phyloP scores from a whole-genome alignment of 2,888 invertebrate genomes.

The Nebria salina region DNA sequence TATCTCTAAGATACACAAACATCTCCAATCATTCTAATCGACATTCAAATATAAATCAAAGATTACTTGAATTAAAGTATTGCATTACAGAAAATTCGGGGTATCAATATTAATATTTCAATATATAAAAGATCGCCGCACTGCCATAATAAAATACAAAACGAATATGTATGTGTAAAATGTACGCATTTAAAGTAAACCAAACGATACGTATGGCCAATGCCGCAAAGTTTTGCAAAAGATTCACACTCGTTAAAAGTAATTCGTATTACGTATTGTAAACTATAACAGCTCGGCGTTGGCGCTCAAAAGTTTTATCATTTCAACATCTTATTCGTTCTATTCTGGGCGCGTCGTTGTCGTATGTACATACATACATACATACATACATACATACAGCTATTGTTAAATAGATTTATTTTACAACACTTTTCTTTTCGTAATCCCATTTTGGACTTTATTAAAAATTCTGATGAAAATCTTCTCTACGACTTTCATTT shows the following conservation, averaged over 20 bases:
- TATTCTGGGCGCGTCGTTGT: not conserved
- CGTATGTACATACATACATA: not conserved
- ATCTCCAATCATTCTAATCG: too few species aligned
- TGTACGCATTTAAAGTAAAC: constrained; percentile 2
- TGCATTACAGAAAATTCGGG: too few species aligned
- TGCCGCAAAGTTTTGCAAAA: constrained; percentile 35
- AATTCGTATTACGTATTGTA: constrained; percentile 40
- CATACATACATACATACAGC: constrained; percentile 5
- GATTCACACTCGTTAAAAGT: constrained; percentile 44
- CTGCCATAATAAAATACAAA: too few species aligned
- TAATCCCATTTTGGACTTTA: constrained; percentile 44
- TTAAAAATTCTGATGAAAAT: constrained; percentile 47
- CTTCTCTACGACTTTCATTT: constrained; percentile 34
- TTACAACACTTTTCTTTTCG: constrained; percentile 43
- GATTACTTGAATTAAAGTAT: too few species aligned
- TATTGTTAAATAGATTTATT: constrained; percentile 47
- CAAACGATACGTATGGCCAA: constrained; percentile 21
- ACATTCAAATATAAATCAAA: too few species aligned
- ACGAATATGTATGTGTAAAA: too few species aligned
- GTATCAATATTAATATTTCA: too few species aligned
- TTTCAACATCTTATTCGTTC: constrained; percentile 33
- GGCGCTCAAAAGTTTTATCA: constrained; percentile 40
- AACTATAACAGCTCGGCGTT: constrained; percentile 38
- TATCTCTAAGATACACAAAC: too few species aligned
- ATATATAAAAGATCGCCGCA: too few species aligned